Percentiles rank a stretch among this genome's conserved stretches.
Evolutionary conservation across 1,140 invertebrate genomes (phyloP).

Genomic region (Ctenoplectra terminalis): DNA sequence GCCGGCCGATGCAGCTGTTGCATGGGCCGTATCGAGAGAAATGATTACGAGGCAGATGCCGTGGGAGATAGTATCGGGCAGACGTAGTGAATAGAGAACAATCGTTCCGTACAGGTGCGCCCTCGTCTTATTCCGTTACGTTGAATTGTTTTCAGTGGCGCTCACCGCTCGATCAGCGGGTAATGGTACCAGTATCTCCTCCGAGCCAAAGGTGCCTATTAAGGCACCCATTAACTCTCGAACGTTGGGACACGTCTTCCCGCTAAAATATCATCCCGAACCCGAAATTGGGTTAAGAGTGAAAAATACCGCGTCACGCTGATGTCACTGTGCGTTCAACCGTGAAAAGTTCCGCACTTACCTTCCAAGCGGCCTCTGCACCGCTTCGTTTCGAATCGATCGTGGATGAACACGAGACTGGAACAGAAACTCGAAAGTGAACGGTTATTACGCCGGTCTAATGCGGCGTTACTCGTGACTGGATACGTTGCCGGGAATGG

Average conservation of each 20-base stretch:
- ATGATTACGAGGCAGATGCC: slow-evolving; percentile 18
- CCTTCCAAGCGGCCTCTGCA: too few relatives aligned
- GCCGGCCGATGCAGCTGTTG: slow-evolving; percentile 33
- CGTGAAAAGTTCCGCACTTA: neutral
- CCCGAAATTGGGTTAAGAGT: slow-evolving; percentile 27
- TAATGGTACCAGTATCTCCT: slow-evolving; percentile 19
- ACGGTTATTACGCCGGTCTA: neutral
- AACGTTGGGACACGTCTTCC: neutral
- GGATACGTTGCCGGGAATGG: neutral
- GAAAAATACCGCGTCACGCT: slow-evolving; percentile 26
- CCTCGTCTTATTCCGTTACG: slow-evolving; percentile 34
- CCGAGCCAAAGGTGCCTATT: slow-evolving; percentile 22
- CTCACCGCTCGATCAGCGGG: neutral
- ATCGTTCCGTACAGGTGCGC: slow-evolving; percentile 35
- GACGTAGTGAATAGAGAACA: slow-evolving; percentile 42
- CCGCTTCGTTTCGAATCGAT: neutral
- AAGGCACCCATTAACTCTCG: slow-evolving; percentile 38
- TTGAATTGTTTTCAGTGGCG: slow-evolving; percentile 52
- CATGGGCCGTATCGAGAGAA: slow-evolving; percentile 38
- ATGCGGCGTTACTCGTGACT: neutral
- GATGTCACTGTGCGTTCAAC: neutral
- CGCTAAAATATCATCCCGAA: slow-evolving; percentile 25
- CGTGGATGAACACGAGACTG: neutral
- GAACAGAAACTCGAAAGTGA: neutral
- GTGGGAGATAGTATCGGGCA: slow-evolving; percentile 39